Conservation (phyloP, 1,140 invertebrate species). For the Phocides pigmalion region DNA sequence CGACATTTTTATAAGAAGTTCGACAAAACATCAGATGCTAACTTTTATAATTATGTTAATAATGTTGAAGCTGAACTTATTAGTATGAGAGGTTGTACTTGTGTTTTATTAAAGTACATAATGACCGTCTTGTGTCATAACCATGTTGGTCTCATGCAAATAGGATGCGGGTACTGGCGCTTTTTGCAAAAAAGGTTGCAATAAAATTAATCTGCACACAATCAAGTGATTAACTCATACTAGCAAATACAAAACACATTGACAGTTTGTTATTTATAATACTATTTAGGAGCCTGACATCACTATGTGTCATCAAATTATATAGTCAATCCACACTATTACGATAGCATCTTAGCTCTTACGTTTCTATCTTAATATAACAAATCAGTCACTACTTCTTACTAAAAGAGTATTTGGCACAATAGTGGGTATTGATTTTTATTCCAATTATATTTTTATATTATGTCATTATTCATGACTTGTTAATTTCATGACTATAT, state of each 20-base stretch:
- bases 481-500: slow-evolving; percentile 8
- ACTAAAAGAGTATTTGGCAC: no score
- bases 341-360: no score
- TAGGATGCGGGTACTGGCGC: slow-evolving; percentile 18
- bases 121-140: no score
- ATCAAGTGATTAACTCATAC: slow-evolving; percentile 9
- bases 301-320: slow-evolving; percentile 10
- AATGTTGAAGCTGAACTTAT: no score
- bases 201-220: neutral
- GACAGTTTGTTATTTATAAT: slow-evolving; percentile 5
- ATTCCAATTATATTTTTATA: slow-evolving; percentile 7
- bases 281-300: slow-evolving; percentile 12
- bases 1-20: no score
- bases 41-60: no score
- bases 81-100: no score
- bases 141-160: neutral
- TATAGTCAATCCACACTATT: neutral
- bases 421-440: neutral
- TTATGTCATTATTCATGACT: neutral
- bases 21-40: no score
- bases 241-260: neutral
- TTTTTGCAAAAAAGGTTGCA: neutral
- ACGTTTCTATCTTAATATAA: no score
- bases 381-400: no score
- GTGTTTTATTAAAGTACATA: no score